phyloP scores from a whole-genome alignment of 2,888 invertebrate species.

The Yponomeuta sedellus region DNA sequence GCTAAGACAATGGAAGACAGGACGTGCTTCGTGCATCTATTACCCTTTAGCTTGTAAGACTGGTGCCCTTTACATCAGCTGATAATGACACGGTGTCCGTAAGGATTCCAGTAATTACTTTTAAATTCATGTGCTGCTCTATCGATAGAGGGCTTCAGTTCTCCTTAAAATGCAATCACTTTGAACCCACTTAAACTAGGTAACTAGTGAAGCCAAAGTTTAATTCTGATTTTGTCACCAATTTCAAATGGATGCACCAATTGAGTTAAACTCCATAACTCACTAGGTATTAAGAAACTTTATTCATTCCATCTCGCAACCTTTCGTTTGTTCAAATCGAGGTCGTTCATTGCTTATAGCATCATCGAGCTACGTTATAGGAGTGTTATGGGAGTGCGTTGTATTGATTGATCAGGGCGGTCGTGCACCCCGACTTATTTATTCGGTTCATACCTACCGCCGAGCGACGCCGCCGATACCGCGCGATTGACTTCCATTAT shows the following conservation, averaged over 20 bases:
- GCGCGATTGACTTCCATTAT: conserved; percentile 9
- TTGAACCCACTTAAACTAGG: no score
- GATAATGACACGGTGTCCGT: conserved; percentile 31
- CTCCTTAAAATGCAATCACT: background rate
- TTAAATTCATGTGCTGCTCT: background rate
- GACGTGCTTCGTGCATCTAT: conserved; percentile 73
- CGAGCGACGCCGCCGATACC: conserved; percentile 6
- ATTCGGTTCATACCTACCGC: conserved; percentile 4
- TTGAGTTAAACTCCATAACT: no score
- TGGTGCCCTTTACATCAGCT: conserved; percentile 49
- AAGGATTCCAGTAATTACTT: background rate
- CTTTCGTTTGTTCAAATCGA: background rate
- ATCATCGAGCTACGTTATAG: background rate
- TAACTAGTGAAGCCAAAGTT: no score
- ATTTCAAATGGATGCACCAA: no score
- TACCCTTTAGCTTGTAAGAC: conserved; percentile 57
- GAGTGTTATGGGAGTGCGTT: background rate
- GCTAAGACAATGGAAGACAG: conserved; percentile 68
- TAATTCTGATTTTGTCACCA: no score
- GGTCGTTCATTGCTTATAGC: background rate
- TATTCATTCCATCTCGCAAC: background rate
- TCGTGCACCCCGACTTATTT: conserved; percentile 15
- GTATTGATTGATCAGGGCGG: conserved; percentile 15
- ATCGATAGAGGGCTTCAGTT: background rate
- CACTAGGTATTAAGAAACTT: no score